These are phyloP conservation scores for Apoda limacodes DNA, from an alignment of 2,888 invertebrate species.

Conservation along the genomic window DNA sequence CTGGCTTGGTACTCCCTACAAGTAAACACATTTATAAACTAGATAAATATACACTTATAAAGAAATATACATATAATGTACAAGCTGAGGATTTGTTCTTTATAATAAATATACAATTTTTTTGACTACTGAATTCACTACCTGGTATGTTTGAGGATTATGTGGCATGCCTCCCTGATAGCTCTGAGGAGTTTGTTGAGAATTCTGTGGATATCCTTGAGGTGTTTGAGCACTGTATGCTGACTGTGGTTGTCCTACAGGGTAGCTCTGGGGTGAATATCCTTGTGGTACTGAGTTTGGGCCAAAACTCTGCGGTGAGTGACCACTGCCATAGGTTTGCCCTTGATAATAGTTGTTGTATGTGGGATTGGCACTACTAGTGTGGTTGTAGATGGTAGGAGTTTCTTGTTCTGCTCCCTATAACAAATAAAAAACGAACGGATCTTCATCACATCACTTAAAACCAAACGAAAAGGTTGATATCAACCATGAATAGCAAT, in stretches of 20 bases:
- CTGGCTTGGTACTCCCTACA: conserved; percentile 49
- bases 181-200: conserved; percentile 52
- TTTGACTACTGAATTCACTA: too few species aligned
- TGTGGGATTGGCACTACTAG: conserved; percentile 45
- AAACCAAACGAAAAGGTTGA: too few species aligned
- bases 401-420: conserved; percentile 63
- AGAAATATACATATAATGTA: conserved; percentile 1
- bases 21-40: conserved; percentile 1
- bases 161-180: conserved; percentile 57
- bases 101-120: conserved; percentile 1
- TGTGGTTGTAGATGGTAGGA: conserved; percentile 56
- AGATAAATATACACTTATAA: not conserved
- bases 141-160: conserved; percentile 67
- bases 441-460: too few species aligned
- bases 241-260: conserved; percentile 40
- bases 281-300: conserved; percentile 49
- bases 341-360: conserved; percentile 63
- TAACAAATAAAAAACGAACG: too few species aligned
- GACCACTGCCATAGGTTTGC: conserved; percentile 58
- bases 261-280: conserved; percentile 51
- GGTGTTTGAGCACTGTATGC: conserved; percentile 43
- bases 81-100: conserved; percentile 1
- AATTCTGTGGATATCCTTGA: conserved; percentile 51
- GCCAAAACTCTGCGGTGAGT: conserved; percentile 56
- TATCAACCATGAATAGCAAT: too few species aligned